phyloP scores from a whole-genome alignment of 92 coral and sea anemone species.

The Porites divaricata region DNA sequence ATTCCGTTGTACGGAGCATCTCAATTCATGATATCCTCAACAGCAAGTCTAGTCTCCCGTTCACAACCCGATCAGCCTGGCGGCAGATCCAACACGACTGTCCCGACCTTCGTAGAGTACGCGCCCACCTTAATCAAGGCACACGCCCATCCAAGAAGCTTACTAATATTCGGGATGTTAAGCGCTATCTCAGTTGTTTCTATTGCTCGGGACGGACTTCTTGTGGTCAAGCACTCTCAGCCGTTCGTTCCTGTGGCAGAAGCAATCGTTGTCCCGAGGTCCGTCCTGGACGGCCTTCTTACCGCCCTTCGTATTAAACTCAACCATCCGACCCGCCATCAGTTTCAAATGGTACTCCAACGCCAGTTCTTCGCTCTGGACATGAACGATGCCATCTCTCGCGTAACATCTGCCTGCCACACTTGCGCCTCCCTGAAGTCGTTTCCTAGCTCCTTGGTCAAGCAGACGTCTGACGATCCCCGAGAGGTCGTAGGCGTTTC shows the following conservation, averaged over 20 bases:
- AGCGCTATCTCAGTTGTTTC: slow-evolving; percentile 42
- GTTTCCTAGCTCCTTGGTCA: slow-evolving; percentile 34
- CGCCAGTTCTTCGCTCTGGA: slow-evolving; percentile 48
- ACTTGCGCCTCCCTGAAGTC: slow-evolving; percentile 44
- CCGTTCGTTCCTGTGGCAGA: slow-evolving; percentile 40
- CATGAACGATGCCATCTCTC: slow-evolving; percentile 17
- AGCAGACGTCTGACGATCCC: slow-evolving; percentile 14
- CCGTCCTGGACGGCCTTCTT: slow-evolving; percentile 51
- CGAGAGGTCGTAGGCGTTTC: too few species aligned
- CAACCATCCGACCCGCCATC: slow-evolving; percentile 58
- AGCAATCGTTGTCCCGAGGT: slow-evolving; percentile 24
- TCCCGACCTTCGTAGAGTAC: slow-evolving; percentile 53
- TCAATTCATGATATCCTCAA: slow-evolving; percentile 57
- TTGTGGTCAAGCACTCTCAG: slow-evolving; percentile 42
- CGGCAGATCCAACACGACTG: slow-evolving; percentile 51
- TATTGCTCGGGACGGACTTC: slow-evolving; percentile 56
- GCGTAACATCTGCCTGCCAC: slow-evolving; percentile 41
- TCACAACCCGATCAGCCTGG: slow-evolving; percentile 56
- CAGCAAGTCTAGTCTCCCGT: slow-evolving; percentile 18
- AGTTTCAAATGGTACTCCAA: slow-evolving; percentile 38
- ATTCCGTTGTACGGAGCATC: slow-evolving; percentile 49
- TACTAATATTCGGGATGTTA: slow-evolving; percentile 34
- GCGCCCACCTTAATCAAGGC: slow-evolving; percentile 57
- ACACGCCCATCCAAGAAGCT: slow-evolving; percentile 51
- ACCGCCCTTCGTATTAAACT: slow-evolving; percentile 46